phyloP scores from a whole-genome alignment of 2,113 vertebrate genomes.

The Lasiurus cinereus region DNA sequence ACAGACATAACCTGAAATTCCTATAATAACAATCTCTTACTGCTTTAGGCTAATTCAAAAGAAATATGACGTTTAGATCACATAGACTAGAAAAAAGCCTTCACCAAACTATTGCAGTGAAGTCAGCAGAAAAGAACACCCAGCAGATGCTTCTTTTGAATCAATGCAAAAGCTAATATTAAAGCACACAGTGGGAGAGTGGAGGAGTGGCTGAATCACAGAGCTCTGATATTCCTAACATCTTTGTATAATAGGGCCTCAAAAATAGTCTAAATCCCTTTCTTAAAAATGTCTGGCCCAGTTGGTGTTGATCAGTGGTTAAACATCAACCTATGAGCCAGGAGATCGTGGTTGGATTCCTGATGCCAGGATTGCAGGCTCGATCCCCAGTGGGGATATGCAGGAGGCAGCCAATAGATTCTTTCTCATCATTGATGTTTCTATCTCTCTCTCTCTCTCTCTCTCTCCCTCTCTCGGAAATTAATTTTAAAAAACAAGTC shows the following conservation, averaged over 20 bases:
- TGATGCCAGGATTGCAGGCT: too few relatives aligned
- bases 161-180: constrained; percentile 17
- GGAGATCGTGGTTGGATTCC: too few relatives aligned
- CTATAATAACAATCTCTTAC: constrained; percentile 48
- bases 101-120: constrained; percentile 12
- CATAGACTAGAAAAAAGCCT: constrained; percentile 35
- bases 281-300: constrained; percentile 36
- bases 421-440: too few relatives aligned
- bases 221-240: not conserved
- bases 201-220: not conserved
- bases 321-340: too few relatives aligned
- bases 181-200: not conserved
- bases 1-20: constrained; percentile 33
- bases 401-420: too few relatives aligned
- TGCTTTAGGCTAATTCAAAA: constrained; percentile 58
- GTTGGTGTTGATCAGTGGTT: not conserved
- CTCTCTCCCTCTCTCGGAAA: too few relatives aligned
- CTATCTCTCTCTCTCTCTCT: too few relatives aligned
- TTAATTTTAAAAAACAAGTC: not conserved
- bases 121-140: constrained; percentile 43
- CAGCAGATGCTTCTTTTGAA: constrained; percentile 35
- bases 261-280: constrained; percentile 32
- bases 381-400: too few relatives aligned
- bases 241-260: not conserved
- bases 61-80: constrained; percentile 62